A percentile compares a stretch with the other conserved stretches of the same genome.
These are phyloP conservation scores for Diplosoma virens DNA, from an alignment of 23 tunicate genomes.

Conservation along the genomic window DNA sequence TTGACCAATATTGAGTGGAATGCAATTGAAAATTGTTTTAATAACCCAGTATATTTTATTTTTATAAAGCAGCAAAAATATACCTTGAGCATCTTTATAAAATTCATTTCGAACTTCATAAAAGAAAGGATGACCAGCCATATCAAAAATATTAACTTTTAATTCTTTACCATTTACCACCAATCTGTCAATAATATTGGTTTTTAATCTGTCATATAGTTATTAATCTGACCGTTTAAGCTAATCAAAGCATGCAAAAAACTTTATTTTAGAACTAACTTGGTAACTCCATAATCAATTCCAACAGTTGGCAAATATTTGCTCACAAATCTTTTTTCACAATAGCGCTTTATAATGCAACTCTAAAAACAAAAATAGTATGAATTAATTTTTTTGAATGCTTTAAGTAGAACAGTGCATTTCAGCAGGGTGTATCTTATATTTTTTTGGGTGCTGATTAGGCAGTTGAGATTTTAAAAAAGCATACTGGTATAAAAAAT, in stretches of 20 bases:
- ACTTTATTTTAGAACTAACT: conserved; percentile 16
- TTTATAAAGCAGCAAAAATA: neutral
- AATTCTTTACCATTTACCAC: conserved; percentile 68
- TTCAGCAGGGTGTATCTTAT: too few species aligned
- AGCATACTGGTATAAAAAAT: too few species aligned
- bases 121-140: conserved; percentile 94
- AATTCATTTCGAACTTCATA: conserved; percentile 92
- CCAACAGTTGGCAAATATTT: conserved; percentile 93
- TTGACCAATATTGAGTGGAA: too few species aligned
- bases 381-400: too few species aligned
- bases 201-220: too few species aligned
- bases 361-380: conserved; percentile 24
- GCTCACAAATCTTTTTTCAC: conserved; percentile 91
- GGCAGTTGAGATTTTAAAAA: too few species aligned
- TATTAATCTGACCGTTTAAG: too few species aligned
- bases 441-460: too few species aligned
- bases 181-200: conserved; percentile 14
- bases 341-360: conserved; percentile 80
- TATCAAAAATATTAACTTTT: conserved; percentile 92
- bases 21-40: too few species aligned
- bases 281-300: conserved; percentile 97
- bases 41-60: too few species aligned
- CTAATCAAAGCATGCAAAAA: too few species aligned
- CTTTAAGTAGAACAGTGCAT: too few species aligned
- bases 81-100: conserved; percentile 85